These are phyloP conservation scores for Omphaloscelis lunosa DNA, from an alignment of 2,888 invertebrate species.

Conservation along the genomic window DNA sequence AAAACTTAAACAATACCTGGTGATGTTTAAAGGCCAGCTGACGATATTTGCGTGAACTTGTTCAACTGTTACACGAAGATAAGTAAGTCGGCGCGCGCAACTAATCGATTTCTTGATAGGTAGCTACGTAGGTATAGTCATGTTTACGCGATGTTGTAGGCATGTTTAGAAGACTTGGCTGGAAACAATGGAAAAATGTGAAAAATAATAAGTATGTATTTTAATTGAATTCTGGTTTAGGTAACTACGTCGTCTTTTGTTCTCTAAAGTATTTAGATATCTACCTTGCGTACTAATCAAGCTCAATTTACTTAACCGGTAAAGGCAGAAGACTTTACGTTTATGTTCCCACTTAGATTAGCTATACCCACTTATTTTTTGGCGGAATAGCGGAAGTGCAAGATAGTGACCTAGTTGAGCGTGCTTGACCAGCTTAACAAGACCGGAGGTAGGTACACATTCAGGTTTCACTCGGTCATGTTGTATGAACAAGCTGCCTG, in stretches of 20 bases:
- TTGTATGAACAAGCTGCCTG: conserved; percentile 22
- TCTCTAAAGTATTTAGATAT: not conserved
- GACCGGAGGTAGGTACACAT: conserved; percentile 7
- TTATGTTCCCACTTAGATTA: not conserved
- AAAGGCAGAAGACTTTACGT: not conserved
- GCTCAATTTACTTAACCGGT: not conserved
- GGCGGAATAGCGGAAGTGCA: conserved; percentile 21
- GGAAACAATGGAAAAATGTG: not conserved
- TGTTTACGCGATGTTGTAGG: conserved; percentile 33
- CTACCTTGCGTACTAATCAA: not conserved
- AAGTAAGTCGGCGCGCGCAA: conserved; percentile 83
- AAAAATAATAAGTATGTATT: not conserved
- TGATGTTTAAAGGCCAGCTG: conserved; percentile 75
- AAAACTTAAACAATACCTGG: conserved; percentile 54
- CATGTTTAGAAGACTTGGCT: conserved; percentile 13
- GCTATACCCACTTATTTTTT: not conserved
- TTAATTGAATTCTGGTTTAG: not conserved
- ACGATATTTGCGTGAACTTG: conserved; percentile 75
- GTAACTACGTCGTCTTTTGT: not conserved
- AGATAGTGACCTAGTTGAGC: conserved; percentile 37
- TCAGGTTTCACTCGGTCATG: conserved; percentile 22
- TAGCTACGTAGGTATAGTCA: conserved; percentile 26
- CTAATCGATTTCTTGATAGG: conserved; percentile 83
- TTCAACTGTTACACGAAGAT: conserved; percentile 63
- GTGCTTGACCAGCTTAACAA: conserved; percentile 21